phyloP scores from a whole-genome alignment of 2,797 vertebrate genomes.

The Coreius guichenoti region DNA sequence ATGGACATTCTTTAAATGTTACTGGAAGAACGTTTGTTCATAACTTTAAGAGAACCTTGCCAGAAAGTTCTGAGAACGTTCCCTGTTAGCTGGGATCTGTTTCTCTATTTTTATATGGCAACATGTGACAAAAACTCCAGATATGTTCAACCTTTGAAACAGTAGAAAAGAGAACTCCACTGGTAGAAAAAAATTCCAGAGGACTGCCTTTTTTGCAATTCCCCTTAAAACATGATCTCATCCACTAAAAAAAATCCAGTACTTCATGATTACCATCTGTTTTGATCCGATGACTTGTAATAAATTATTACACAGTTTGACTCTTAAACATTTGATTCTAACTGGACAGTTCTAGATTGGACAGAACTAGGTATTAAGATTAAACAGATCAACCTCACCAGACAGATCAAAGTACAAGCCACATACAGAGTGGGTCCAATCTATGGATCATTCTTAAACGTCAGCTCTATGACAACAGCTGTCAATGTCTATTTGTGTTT shows the following conservation, averaged over 20 bases:
- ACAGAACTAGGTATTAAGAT: background rate
- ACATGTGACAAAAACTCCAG: background rate
- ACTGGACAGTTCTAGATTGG: background rate
- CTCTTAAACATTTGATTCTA: background rate
- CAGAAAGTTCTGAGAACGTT: background rate
- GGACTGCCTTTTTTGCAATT: background rate
- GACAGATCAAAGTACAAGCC: constrained; percentile 17
- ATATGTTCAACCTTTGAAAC: background rate
- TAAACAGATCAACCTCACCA: background rate
- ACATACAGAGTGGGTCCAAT: background rate
- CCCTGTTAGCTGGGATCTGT: background rate
- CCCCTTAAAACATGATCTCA: constrained; percentile 2
- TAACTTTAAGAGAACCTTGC: background rate
- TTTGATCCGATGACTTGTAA: background rate
- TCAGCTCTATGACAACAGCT: background rate
- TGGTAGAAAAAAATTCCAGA: background rate
- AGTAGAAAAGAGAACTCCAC: background rate
- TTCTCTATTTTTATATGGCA: background rate
- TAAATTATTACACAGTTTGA: background rate
- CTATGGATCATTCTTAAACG: background rate
- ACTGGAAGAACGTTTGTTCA: too few relatives aligned
- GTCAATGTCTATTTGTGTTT: background rate
- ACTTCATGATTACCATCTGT: background rate
- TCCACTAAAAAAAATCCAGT: background rate
- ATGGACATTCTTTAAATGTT: background rate